Conservation (phyloP, 2,888 invertebrate species). For the Drosophila infuscata region DNA sequence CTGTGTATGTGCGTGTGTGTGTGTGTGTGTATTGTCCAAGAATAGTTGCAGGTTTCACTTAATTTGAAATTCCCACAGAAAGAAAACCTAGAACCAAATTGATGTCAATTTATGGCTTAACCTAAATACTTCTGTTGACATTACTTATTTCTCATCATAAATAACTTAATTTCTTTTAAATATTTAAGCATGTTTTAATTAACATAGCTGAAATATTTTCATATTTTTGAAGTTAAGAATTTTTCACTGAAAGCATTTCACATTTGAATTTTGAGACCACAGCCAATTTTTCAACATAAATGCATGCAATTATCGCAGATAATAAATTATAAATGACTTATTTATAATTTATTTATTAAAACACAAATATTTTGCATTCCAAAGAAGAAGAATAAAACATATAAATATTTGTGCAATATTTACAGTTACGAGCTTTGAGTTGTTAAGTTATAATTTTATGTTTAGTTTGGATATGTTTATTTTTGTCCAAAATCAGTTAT, state of each 20-base stretch:
- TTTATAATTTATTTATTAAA: background rate
- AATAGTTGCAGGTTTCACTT: constrained; percentile 27
- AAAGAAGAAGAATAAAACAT: background rate
- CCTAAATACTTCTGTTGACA: background rate
- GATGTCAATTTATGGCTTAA: background rate
- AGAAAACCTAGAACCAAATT: background rate
- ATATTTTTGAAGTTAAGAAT: constrained; percentile 11
- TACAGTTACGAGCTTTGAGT: background rate
- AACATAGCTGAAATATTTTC: constrained; percentile 29
- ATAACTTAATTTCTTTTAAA: constrained; percentile 12
- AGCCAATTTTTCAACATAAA: background rate
- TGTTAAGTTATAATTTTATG: background rate
- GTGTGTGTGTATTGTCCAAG: background rate
- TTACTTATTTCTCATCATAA: constrained; percentile 9
- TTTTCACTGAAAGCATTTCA: constrained; percentile 31
- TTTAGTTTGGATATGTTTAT: background rate
- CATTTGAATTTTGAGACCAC: constrained; percentile 9
- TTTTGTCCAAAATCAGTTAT: too few species aligned
- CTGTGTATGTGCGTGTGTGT: background rate
- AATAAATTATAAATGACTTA: background rate
- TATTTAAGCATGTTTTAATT: constrained; percentile 34
- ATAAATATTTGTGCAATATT: background rate
- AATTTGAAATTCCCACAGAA: constrained; percentile 17
- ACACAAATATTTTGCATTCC: background rate
- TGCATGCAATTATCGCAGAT: background rate